Base-by-base conservation (phyloP, 2,113 vertebrate genomes). In the Orientallactaga bullata region DNA sequence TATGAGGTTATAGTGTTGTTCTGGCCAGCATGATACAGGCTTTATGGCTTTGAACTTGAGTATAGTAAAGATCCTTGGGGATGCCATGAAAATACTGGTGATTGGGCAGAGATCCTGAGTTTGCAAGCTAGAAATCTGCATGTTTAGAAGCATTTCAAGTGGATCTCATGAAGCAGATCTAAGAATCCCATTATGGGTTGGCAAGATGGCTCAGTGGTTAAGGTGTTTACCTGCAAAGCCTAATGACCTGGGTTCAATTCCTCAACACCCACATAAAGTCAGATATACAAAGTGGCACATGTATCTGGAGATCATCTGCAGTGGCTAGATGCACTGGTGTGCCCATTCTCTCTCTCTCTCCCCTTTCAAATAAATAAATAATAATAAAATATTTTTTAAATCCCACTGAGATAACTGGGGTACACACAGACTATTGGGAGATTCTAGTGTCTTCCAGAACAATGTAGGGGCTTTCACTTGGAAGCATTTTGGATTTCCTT, bases 111-210 rank as follows among this genome's bases (percentile, higher is more conserved):
- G 26, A 58, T 23, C 10, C 23, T 71, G 21, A 89, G 16, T 42
- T n/a, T 86, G 35, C 2, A 39, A 42, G 6, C 30, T 12, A 37
- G 23, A 26, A 60, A 47, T 39, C 21, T 93, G 12, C 37, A 61
- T 73, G 88, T 79, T 94, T 68, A 74, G 76, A 94, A 82, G 42
- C 10, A 76, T 24, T 78, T 85, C 5, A 63, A 26, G 1, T 81
- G 84, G 81, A 28, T 79, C 7, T 85, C 13, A 30, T 66, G 35
- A 23, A 37, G 55, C 39, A 42, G 58, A 74, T 32, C 24, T 4
- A 72, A 37, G 35, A 85, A 21, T 15, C n/a, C 55, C 32, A 47
- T 8, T 47, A 47, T 47, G 42, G 42, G 42, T 47, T 47, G 42
- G 42, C 42, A 8, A 47, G 8, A 47, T 47, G 42, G 42, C 42